Evolutionary conservation across 2,797 vertebrate species (phyloP), one percentile per base, ranked within the genome.

Genomic region (Microctenopoma stevenorrisi): DNA sequence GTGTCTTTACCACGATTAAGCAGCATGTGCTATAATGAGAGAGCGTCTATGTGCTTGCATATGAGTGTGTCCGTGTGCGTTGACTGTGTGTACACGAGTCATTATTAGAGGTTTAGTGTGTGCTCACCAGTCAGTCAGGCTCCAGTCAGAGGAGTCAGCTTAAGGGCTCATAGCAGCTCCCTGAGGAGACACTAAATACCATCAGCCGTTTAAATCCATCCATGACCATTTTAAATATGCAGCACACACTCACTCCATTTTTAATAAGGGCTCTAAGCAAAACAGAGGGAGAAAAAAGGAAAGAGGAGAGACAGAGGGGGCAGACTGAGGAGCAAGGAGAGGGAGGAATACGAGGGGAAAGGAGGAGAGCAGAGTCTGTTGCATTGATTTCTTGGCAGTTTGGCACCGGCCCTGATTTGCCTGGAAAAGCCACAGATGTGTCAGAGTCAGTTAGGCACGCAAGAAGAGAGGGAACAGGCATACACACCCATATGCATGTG

Each of bases 171-270:
- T 88, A 87, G 85, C 85, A 84, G 83, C 84, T 90, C 91, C 92
- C 91, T 74, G 80, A 90, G 89, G 91, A 91, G 87, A 90, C 88
- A 85, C 92, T 91, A 91, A 93, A 94, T 91, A 92, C 91, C 89
- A 88, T 90, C 91, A 89, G 89, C 88, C 88, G 81, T 91, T 93
- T 93, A 91, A 93, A 92, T 86, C 83, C 89, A 89, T 89, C 92
- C 91, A 89, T 89, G 86, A 88, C 83, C 82, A 85, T 84, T 88
- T 89, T 88, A 92, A 91, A 93, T 90, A 93, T 91, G 88, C 90
- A 92, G 83, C 84, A 79, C 85, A 84, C 84, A 85, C 86, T 82
- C 81, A 58, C 88, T 92, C 79, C 86, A 91, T 91, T 89, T 92
- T 92, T 93, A 91, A 92, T 91, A 90, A 87, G 88, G 83, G 85